These are phyloP conservation scores for Periphyllus acericola DNA, from an alignment of 2,888 invertebrate species.

Conservation along the genomic window DNA sequence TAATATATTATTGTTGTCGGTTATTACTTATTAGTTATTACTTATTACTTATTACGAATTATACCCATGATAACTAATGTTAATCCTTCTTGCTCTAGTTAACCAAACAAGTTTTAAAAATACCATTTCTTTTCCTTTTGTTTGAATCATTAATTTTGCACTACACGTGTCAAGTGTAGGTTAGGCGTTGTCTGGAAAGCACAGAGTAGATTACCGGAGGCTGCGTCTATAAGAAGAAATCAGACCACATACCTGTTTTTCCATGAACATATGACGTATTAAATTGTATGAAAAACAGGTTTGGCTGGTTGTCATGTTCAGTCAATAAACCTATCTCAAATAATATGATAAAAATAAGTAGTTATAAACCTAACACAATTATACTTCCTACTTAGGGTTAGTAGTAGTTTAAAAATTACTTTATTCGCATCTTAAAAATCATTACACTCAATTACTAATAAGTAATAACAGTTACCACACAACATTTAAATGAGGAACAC, in stretches of 20 bases:
- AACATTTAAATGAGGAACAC: no score
- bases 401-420: no score
- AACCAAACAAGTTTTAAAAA: background rate
- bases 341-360: constrained; percentile 32
- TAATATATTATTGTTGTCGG: no score
- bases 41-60: no score
- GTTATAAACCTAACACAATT: background rate
- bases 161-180: constrained; percentile 38
- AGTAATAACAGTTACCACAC: no score
- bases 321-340: constrained; percentile 43
- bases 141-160: constrained; percentile 17
- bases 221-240: constrained; percentile 53
- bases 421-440: no score
- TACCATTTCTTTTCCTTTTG: background rate
- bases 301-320: constrained; percentile 44
- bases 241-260: constrained; percentile 55
- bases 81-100: background rate
- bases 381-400: background rate
- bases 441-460: no score
- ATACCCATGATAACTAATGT: background rate
- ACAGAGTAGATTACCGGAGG: constrained; percentile 21
- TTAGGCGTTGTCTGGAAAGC: constrained; percentile 42
- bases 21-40: no score
- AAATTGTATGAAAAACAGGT: constrained; percentile 52
- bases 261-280: constrained; percentile 46